These are phyloP conservation scores for Musca domestica DNA, from an alignment of 1,140 invertebrate species.

Conservation along the genomic window DNA sequence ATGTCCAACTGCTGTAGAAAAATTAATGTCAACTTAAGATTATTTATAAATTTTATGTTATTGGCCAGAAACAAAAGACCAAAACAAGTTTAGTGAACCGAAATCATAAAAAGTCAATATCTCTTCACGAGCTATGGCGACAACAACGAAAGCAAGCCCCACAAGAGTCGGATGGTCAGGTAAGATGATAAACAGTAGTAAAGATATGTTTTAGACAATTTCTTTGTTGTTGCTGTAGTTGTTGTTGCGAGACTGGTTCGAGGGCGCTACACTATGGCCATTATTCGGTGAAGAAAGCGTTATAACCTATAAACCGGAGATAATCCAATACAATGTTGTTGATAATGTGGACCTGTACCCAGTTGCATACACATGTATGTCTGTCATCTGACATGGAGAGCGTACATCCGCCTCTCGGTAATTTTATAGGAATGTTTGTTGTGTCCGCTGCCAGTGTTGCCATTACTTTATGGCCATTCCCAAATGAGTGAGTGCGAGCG, in stretches of 20 bases:
- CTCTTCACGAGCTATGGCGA: neutral
- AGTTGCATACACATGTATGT: neutral
- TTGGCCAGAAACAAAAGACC: slow-evolving; percentile 16
- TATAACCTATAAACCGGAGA: neutral
- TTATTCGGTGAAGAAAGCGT: neutral
- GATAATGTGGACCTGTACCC: no score
- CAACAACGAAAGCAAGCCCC: neutral
- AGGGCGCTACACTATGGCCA: neutral
- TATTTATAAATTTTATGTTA: slow-evolving; percentile 21
- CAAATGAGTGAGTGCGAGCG: no score
- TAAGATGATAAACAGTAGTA: slow-evolving; percentile 8
- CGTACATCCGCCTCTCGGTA: neutral
- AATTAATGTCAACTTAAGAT: slow-evolving; percentile 21
- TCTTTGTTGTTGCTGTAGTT: neutral
- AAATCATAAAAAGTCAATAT: slow-evolving; percentile 5
- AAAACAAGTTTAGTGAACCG: slow-evolving; percentile 9
- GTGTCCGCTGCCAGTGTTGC: neutral
- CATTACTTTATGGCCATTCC: neutral
- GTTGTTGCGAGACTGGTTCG: neutral
- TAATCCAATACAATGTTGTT: no score
- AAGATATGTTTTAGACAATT: neutral
- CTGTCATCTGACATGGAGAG: neutral
- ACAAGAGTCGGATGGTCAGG: neutral
- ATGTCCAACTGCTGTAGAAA: slow-evolving; percentile 21
- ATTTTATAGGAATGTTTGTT: neutral